Conservation (phyloP, 2,888 invertebrate species). For the Oligia strigilis region DNA sequence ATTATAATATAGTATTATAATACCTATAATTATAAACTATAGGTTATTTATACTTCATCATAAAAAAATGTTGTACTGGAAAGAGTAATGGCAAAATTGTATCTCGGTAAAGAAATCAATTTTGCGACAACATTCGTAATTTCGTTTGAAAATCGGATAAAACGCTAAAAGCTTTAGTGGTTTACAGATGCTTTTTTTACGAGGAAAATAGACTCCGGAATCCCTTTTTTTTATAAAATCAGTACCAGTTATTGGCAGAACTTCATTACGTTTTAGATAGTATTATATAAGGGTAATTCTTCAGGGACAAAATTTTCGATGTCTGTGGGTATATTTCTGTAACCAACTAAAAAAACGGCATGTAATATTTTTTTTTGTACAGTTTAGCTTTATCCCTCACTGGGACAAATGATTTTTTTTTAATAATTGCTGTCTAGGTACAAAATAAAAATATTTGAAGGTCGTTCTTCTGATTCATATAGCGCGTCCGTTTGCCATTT, state of each 20-base stretch:
- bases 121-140: slow-evolving; percentile 29
- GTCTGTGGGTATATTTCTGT: too few relatives aligned
- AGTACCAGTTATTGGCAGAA: neutral
- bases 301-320: too few relatives aligned
- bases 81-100: neutral
- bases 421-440: too few relatives aligned
- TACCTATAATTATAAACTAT: neutral
- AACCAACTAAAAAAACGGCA: too few relatives aligned
- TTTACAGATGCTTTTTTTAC: slow-evolving; percentile 3
- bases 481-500: too few relatives aligned
- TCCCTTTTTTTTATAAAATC: slow-evolving; percentile 11
- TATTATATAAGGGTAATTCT: too few relatives aligned
- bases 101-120: slow-evolving; percentile 21
- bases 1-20: neutral
- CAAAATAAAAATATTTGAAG: too few relatives aligned
- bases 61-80: neutral
- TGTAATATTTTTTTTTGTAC: too few relatives aligned
- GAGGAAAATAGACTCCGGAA: neutral
- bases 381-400: too few relatives aligned
- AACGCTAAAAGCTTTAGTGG: slow-evolving; percentile 26
- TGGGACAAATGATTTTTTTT: too few relatives aligned
- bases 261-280: neutral
- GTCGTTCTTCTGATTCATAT: too few relatives aligned
- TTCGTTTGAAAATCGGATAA: slow-evolving; percentile 36
- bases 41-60: neutral